Evolutionary conservation across 2,888 invertebrate genomes (phyloP).

Genomic region (Temnothorax ravouxi): DNA sequence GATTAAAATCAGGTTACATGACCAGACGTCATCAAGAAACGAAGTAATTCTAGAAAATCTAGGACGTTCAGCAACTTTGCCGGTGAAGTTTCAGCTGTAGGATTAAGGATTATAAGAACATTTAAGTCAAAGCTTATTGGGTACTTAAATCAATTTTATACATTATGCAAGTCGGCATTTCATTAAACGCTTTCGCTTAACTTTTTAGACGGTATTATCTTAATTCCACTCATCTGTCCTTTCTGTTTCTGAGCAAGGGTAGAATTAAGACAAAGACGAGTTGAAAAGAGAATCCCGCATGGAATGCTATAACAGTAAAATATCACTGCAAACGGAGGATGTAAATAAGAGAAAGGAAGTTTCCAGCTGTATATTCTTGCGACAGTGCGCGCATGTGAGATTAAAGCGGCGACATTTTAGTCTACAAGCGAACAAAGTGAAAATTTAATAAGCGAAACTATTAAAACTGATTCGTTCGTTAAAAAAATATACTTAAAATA

Average conservation of each 20-base stretch:
- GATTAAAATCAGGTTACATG: slow-evolving; percentile 24
- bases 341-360: slow-evolving; percentile 51
- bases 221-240: background rate
- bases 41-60: slow-evolving; percentile 20
- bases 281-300: slow-evolving; percentile 23
- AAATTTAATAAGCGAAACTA: slow-evolving; percentile 16
- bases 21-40: slow-evolving; percentile 10
- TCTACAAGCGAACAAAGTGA: slow-evolving; percentile 3
- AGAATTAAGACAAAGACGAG: background rate
- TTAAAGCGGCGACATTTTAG: slow-evolving; percentile 6
- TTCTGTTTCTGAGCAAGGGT: background rate
- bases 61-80: slow-evolving; percentile 18
- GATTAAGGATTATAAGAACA: slow-evolving; percentile 44
- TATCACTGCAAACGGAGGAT: slow-evolving; percentile 31
- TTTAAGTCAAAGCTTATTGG: slow-evolving; percentile 43
- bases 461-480: slow-evolving; percentile 7
- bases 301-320: slow-evolving; percentile 33
- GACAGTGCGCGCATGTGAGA: slow-evolving; percentile 23
- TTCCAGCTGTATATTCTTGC: slow-evolving; percentile 30
- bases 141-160: slow-evolving; percentile 46
- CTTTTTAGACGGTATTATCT: slow-evolving; percentile 34
- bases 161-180: slow-evolving; percentile 43
- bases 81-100: slow-evolving; percentile 29
- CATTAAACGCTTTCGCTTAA: slow-evolving; percentile 37
- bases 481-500: background rate